These are phyloP conservation scores for Actinia equina DNA, from an alignment of 64 coral and sea anemone species.

Conservation along the genomic window DNA sequence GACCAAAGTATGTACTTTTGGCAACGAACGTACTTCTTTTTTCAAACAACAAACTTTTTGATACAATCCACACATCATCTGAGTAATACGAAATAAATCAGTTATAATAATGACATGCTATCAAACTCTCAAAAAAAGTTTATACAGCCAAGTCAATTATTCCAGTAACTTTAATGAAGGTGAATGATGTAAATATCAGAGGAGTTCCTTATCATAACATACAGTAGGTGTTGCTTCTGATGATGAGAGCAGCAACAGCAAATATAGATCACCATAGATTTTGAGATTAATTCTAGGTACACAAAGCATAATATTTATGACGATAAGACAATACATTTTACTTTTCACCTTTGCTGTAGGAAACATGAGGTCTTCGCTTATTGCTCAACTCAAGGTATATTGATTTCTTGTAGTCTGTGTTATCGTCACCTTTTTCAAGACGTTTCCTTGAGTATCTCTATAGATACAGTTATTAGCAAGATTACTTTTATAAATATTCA, in stretches of 20 bases:
- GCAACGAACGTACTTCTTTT: slow-evolving; percentile 65
- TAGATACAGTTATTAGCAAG: background rate
- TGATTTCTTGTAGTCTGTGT: slow-evolving; percentile 27
- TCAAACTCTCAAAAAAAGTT: too few species aligned
- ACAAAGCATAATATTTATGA: background rate
- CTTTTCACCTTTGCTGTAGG: slow-evolving; percentile 55
- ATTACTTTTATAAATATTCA: too few species aligned
- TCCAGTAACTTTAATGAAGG: too few species aligned
- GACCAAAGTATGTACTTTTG: slow-evolving; percentile 86
- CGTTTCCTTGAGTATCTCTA: background rate
- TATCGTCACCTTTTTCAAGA: slow-evolving; percentile 9
- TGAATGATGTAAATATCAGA: too few species aligned
- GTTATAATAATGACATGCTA: too few species aligned
- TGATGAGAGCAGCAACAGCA: too few species aligned
- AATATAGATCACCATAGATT: too few species aligned
- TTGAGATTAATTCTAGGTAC: too few species aligned
- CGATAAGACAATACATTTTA: background rate
- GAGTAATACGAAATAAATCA: background rate
- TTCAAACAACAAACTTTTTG: slow-evolving; percentile 70
- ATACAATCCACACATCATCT: slow-evolving; percentile 98
- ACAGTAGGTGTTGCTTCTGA: too few species aligned
- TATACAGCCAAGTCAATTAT: too few species aligned
- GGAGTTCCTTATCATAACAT: too few species aligned
- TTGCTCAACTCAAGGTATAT: slow-evolving; percentile 45
- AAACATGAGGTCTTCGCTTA: slow-evolving; percentile 46